Conservation (phyloP, 2,797 vertebrate genomes). For the Dicrostonyx torquatus region DNA sequence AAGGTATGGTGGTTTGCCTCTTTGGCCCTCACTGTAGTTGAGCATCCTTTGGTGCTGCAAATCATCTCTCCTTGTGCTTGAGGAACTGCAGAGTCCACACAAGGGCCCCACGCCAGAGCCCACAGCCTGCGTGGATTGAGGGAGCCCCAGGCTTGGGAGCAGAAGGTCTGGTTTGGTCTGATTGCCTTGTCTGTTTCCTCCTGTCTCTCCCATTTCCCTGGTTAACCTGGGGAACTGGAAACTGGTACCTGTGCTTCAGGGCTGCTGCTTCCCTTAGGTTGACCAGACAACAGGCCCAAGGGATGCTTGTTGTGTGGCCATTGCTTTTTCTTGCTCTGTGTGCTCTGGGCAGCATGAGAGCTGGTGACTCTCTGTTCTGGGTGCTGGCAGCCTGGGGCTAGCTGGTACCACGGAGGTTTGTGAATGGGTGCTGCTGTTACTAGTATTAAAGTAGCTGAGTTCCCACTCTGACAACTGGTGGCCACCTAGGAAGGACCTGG, state of each 20-base stretch:
- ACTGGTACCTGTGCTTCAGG: background rate
- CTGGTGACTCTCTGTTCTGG: background rate
- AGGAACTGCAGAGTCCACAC: background rate
- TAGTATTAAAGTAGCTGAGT: background rate
- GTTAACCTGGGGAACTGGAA: constrained; percentile 16
- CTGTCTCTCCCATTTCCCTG: background rate
- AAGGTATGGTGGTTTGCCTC: background rate
- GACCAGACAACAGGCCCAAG: background rate
- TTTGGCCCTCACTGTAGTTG: background rate
- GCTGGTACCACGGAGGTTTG: background rate
- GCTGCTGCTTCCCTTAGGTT: constrained; percentile 17
- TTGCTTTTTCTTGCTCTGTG: background rate
- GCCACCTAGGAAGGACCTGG: background rate
- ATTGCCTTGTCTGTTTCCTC: constrained; percentile 33
- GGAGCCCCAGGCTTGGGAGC: background rate
- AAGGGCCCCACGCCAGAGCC: background rate
- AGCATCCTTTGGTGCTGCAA: background rate
- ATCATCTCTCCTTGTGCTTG: background rate
- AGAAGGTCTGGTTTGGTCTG: background rate
- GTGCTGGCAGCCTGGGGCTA: background rate
- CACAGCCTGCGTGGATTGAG: background rate
- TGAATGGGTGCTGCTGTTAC: background rate
- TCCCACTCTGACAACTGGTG: background rate
- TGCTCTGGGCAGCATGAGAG: background rate
- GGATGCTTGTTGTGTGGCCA: background rate